These are phyloP conservation scores for Poecilia gillii DNA, from an alignment of 2,797 vertebrate genomes.

Conservation along the genomic window DNA sequence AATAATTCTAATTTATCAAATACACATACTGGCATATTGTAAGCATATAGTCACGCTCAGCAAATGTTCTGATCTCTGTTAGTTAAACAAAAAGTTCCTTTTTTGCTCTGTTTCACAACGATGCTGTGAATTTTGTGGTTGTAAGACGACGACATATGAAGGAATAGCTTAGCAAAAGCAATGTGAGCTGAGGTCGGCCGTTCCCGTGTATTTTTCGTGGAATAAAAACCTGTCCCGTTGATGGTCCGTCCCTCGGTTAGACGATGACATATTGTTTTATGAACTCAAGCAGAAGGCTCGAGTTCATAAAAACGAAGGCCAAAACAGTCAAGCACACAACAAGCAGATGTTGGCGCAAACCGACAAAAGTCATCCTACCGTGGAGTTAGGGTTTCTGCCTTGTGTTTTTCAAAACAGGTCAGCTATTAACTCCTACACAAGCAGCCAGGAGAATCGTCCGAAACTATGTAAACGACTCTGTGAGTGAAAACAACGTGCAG, in stretches of 20 bases:
- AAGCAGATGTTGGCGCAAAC: constrained; percentile 44
- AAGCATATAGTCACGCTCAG: not conserved
- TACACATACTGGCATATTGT: not conserved
- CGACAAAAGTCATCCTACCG: constrained; percentile 1
- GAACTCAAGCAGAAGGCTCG: not conserved
- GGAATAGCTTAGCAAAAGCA: not conserved
- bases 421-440: constrained; percentile 63
- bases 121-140: not conserved
- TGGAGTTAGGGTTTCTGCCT: constrained; percentile 55
- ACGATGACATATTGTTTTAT: not conserved
- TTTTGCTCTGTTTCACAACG: not conserved
- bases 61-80: not conserved
- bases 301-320: constrained; percentile 7
- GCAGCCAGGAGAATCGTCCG: constrained; percentile 31
- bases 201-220: not conserved
- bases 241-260: not conserved
- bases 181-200: not conserved
- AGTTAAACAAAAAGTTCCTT: not conserved
- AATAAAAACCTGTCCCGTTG: not conserved
- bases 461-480: constrained; percentile 33
- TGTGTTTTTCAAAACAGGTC: constrained; percentile 68
- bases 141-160: not conserved
- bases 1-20: not conserved
- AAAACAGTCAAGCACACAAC: constrained; percentile 46
- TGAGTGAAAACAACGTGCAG: not conserved